Evolutionary conservation across 1,140 invertebrate genomes (phyloP).

Genomic region (Drosophila sproati): DNA sequence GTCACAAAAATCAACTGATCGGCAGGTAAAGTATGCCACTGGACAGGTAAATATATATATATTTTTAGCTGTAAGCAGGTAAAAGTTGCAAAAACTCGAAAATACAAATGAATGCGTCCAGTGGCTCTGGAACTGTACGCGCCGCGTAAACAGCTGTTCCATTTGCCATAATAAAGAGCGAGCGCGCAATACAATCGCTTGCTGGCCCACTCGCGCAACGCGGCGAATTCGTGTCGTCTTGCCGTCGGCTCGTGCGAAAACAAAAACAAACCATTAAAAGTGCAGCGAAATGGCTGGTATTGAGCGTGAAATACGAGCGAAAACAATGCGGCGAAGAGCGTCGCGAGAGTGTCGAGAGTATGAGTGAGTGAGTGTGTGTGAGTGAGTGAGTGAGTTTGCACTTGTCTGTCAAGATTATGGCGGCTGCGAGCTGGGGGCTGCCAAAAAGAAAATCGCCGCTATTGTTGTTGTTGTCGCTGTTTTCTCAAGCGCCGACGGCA

Average conservation of each 20-base stretch:
- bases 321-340: conserved; percentile 66
- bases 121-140: conserved; percentile 56
- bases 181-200: conserved; percentile 27
- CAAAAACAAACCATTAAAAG: conserved; percentile 78
- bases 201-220: conserved; percentile 47
- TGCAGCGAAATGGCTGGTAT: conserved; percentile 53
- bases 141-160: conserved; percentile 54
- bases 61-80: conserved; percentile 12
- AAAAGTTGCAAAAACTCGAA: conserved; percentile 15
- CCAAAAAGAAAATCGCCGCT: conserved; percentile 31
- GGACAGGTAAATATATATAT: conserved; percentile 64
- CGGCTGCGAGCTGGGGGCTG: conserved; percentile 51
- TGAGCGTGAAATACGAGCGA: conserved; percentile 54
- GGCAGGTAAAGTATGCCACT: conserved; percentile 41
- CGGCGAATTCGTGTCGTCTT: conserved; percentile 43
- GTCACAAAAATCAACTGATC: conserved; percentile 56
- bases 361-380: conserved; percentile 25
- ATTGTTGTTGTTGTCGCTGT: conserved; percentile 19
- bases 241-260: conserved; percentile 43
- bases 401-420: conserved; percentile 83
- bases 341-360: conserved; percentile 21
- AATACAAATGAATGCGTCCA: conserved; percentile 13
- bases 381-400: conserved; percentile 52
- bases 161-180: conserved; percentile 71
- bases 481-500: conserved; percentile 66